Evolutionary conservation across 2,797 vertebrate species (phyloP).

Genomic region (Sebastes goodei): DNA sequence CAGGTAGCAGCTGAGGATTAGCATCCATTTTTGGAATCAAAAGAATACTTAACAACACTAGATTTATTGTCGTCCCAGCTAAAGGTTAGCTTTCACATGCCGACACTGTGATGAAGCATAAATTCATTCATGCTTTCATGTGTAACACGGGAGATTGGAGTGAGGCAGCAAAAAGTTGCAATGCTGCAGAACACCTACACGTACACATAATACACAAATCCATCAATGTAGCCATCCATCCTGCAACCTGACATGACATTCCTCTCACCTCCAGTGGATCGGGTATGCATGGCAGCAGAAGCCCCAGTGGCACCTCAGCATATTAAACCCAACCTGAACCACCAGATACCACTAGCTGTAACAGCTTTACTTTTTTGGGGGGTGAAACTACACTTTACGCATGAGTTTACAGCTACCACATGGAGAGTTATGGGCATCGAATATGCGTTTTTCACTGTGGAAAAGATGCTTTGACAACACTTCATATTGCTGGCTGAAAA

Average conservation of each 20-base stretch:
- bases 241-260: neutral
- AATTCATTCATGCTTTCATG: neutral
- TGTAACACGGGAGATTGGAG: neutral
- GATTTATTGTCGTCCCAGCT: neutral
- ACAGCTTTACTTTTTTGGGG: neutral
- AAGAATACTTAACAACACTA: neutral
- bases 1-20: neutral
- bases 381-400: neutral
- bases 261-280: neutral
- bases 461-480: neutral
- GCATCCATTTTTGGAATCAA: neutral
- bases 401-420: neutral
- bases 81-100: conserved; percentile 13
- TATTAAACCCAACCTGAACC: neutral
- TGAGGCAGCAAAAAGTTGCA: neutral
- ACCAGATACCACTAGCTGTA: neutral
- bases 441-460: neutral
- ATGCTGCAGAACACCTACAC: neutral
- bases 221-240: neutral
- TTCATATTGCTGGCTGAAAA: neutral
- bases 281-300: neutral
- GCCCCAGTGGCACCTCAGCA: neutral
- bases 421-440: neutral
- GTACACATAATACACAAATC: neutral
- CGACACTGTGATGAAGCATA: neutral